Evolutionary conservation across 2,113 vertebrate species (phyloP).

Genomic region (Theristicus caerulescens): DNA sequence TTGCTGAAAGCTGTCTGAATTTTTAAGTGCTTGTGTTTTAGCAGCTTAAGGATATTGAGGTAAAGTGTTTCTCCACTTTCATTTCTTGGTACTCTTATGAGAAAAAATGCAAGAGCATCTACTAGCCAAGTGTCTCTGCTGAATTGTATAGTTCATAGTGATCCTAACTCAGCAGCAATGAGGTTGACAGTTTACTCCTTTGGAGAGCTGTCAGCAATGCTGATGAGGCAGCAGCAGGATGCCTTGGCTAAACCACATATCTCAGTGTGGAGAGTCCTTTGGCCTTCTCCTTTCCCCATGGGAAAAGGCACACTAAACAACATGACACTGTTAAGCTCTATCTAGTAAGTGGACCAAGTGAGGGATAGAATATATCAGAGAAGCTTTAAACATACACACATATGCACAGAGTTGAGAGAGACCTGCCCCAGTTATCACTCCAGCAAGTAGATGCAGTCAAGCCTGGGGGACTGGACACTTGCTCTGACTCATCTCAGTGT

Average conservation of each 20-base stretch:
- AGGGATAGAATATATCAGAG: neutral
- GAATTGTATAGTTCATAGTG: neutral
- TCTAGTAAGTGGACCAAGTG: neutral
- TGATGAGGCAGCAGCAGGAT: neutral
- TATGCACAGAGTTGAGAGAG: neutral
- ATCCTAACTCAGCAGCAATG: neutral
- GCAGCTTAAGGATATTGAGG: neutral
- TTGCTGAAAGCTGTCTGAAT: neutral
- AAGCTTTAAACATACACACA: neutral
- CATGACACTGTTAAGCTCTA: neutral
- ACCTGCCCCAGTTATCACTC: neutral
- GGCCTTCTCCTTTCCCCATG: neutral
- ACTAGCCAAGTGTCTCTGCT: neutral
- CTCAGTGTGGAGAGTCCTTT: neutral
- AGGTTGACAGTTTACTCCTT: neutral
- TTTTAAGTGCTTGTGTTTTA: neutral
- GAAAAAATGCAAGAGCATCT: neutral
- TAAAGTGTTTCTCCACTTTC: neutral
- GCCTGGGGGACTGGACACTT: neutral
- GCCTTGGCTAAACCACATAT: neutral
- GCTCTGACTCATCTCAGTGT: neutral
- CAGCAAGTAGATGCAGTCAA: neutral
- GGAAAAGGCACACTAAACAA: neutral
- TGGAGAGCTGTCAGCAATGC: neutral
- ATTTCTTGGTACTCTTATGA: neutral